Evolutionary conservation across 2,888 invertebrate species (phyloP).

Genomic region (Microdon myrmicae): DNA sequence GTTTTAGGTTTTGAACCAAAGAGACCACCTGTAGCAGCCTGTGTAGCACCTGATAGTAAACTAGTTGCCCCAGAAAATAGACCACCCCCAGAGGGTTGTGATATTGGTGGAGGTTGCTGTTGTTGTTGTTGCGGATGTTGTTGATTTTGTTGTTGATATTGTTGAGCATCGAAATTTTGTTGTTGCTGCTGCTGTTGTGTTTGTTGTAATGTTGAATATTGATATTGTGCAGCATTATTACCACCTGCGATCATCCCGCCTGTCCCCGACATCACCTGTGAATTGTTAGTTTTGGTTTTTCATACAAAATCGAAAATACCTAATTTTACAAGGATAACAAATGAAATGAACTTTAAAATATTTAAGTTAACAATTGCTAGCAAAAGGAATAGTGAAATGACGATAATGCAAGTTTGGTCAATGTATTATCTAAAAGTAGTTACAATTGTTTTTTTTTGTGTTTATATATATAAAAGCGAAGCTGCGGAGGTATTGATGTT

Average conservation of each 20-base stretch:
- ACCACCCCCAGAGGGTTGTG: slow-evolving; percentile 64
- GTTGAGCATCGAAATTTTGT: slow-evolving; percentile 52
- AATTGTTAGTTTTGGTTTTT: slow-evolving; percentile 16
- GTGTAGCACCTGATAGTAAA: slow-evolving; percentile 67
- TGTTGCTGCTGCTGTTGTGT: slow-evolving; percentile 59
- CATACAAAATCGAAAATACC: neutral
- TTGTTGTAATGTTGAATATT: slow-evolving; percentile 53
- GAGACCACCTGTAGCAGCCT: slow-evolving; percentile 67
- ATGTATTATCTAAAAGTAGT: slow-evolving; percentile 22
- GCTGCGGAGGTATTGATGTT: slow-evolving; percentile 14
- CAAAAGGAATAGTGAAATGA: slow-evolving; percentile 23
- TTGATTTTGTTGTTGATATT: slow-evolving; percentile 44
- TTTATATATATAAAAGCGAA: slow-evolving; percentile 20
- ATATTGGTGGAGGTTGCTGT: slow-evolving; percentile 62
- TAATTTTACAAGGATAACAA: slow-evolving; percentile 6
- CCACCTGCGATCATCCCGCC: slow-evolving; percentile 70
- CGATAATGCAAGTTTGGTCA: slow-evolving; percentile 18
- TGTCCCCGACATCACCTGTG: slow-evolving; percentile 71
- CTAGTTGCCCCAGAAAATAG: slow-evolving; percentile 67
- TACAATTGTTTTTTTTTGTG: too few species aligned
- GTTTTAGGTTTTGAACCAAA: slow-evolving; percentile 67
- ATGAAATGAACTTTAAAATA: slow-evolving; percentile 26
- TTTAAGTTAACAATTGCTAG: slow-evolving; percentile 14
- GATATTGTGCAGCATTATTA: slow-evolving; percentile 66
- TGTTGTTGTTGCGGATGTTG: slow-evolving; percentile 58